A percentile compares a stretch with the other conserved stretches of the same genome.
Conservation (phyloP, 2,113 vertebrate genomes). For the Sceloporus undulatus region DNA sequence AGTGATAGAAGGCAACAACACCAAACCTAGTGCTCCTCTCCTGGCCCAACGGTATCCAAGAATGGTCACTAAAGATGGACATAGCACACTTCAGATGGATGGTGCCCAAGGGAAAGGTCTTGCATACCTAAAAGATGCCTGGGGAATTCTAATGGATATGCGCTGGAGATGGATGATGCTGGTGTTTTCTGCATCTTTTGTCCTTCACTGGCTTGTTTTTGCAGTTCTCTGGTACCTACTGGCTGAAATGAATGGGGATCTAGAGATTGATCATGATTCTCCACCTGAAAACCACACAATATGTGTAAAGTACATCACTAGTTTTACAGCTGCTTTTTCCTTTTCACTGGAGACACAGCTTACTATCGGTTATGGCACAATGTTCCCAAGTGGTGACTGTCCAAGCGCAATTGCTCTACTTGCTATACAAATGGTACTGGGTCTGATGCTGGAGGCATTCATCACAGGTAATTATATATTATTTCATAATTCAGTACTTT, state of each 20-base stretch:
- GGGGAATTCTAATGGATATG: conserved; percentile 93
- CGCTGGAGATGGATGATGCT: conserved; percentile 98
- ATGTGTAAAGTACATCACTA: conserved; percentile 96
- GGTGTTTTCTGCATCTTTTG: conserved; percentile 92
- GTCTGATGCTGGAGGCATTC: conserved; percentile 97
- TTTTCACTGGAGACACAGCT: conserved; percentile 98
- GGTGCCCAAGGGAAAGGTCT: conserved; percentile 80
- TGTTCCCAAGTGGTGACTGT: conserved; percentile 97
- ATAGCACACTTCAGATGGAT: conserved; percentile 81
- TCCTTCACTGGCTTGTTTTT: conserved; percentile 96
- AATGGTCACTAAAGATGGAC: conserved; percentile 95
- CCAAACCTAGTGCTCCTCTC: conserved; percentile 85
- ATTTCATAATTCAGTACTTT: conserved; percentile 39
- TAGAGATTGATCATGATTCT: conserved; percentile 90
- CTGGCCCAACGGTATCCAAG: conserved; percentile 81
- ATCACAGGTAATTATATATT: conserved; percentile 89
- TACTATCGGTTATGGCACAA: conserved; percentile 97
- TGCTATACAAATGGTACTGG: conserved; percentile 96
- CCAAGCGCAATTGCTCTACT: conserved; percentile 93
- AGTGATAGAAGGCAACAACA: conserved; percentile 75
- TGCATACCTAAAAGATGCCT: conserved; percentile 87
- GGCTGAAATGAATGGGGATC: conserved; percentile 94
- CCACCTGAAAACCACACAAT: conserved; percentile 93
- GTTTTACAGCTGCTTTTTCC: conserved; percentile 96
- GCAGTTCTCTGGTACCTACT: conserved; percentile 96